phyloP scores from a whole-genome alignment of 2,113 vertebrate genomes.

The Larimichthys polyactis region DNA sequence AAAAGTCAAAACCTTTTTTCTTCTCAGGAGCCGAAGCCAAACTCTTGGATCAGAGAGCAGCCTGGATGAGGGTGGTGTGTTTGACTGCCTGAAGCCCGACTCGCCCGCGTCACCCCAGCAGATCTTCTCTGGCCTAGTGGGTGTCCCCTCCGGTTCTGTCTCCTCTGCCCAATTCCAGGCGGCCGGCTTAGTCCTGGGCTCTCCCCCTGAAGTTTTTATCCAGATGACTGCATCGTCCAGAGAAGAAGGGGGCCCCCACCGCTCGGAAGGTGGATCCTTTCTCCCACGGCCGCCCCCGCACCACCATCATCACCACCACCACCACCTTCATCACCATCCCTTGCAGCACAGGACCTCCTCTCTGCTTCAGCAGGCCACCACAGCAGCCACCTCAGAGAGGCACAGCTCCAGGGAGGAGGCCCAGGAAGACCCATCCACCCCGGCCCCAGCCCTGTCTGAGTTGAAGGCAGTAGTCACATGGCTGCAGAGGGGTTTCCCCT shows the following conservation, averaged over 20 bases:
- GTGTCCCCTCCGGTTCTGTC: conserved; percentile 86
- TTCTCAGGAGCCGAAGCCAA: conserved; percentile 90
- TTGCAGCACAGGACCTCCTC: conserved; percentile 89
- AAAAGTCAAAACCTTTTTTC: neutral
- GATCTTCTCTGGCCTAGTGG: conserved; percentile 91
- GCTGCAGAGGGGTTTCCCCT: conserved; percentile 97
- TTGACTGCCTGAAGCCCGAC: conserved; percentile 94
- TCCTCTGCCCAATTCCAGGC: conserved; percentile 89
- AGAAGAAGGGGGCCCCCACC: conserved; percentile 88
- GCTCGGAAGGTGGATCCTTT: conserved; percentile 84
- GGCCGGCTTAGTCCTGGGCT: conserved; percentile 91
- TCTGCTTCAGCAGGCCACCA: conserved; percentile 89
- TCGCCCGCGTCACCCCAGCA: conserved; percentile 87
- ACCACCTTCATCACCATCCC: conserved; percentile 89
- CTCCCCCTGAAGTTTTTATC: conserved; percentile 92
- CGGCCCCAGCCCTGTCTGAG: conserved; percentile 93
- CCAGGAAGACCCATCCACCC: conserved; percentile 86
- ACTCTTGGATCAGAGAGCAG: conserved; percentile 92
- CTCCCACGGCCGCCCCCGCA: conserved; percentile 87
- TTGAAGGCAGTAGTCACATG: conserved; percentile 92
- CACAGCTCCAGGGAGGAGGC: conserved; percentile 88
- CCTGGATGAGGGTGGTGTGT: conserved; percentile 92
- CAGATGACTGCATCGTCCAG: conserved; percentile 91
- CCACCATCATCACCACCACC: conserved; percentile 87
- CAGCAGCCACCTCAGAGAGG: conserved; percentile 81